Base-by-base conservation (phyloP, 2,888 invertebrate species). In the Synergus umbraculus region DNA sequence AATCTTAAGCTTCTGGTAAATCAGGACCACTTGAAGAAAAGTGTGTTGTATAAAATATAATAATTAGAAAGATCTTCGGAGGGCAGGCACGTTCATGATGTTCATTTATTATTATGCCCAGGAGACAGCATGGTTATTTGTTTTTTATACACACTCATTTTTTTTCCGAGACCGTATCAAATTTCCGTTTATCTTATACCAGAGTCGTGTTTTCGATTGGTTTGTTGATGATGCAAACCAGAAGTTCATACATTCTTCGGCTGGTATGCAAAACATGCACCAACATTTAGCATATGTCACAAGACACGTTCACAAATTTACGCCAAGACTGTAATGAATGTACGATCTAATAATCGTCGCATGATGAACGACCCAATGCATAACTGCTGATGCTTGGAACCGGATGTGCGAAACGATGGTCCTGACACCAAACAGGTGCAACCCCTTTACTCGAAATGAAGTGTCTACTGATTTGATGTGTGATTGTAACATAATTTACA, bases 281-380 rank as follows among this genome's bases (percentile, higher is more conserved):
- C 15, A 49, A 54, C n/a, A 54, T 54, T 54, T 54, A 8, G n/a
- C 54, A 54, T n/a, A 54, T 8, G 49, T n/a, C 5, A 54, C 8
- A 8, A 54, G 49, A n/a, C 54, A 54, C 2, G 54, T 54, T 54
- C n/a, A 54, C 54, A 54, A 54, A 54, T 54, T n/a, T n/a, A n/a
- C 54, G n/a, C 54, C 78, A 78, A 81, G 79, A 77, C 76, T 76
- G 73, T 81, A 83, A 83, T 81, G 81, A 81, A 83, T 83, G 81
- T 78, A 79, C 79, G 63, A 78, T 64, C 81, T 79, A 78, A 80
- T 80, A 81, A 83, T 79, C 78, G 78, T 67, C 22, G 76, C 41
- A 78, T 82, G 82, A 82, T 79, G 79, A 82, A 82, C 81, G 80
- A 67, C 65, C 76, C 37, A 29, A 29, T 29, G 29, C 2, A 29